Evolutionary conservation across 2,797 vertebrate genomes (phyloP).

Genomic region (Enteromius unitaeniatus): DNA sequence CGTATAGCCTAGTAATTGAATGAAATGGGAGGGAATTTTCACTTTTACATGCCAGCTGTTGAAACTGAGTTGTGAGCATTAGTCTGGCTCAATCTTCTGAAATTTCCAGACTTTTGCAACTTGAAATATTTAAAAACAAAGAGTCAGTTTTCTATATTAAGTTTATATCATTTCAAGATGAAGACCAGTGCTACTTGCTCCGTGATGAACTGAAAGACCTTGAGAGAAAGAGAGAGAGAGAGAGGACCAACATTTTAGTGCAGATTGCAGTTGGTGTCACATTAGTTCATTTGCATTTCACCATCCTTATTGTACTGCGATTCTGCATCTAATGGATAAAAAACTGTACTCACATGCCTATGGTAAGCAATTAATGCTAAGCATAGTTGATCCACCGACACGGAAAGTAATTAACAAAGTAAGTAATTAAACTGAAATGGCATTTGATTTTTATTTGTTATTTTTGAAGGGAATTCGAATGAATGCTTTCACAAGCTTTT

Average conservation of each 20-base stretch:
- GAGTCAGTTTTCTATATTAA: conserved; percentile 8
- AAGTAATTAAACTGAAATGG: conserved; percentile 51
- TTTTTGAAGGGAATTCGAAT: conserved; percentile 73
- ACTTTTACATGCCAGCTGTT: conserved; percentile 10
- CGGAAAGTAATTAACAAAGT: conserved; percentile 31
- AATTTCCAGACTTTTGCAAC: conserved; percentile 40
- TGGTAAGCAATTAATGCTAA: conserved; percentile 47
- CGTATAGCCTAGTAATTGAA: background rate
- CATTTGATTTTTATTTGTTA: conserved; percentile 69
- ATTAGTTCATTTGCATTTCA: conserved; percentile 1
- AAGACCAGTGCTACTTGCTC: background rate
- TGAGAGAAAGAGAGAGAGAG: background rate
- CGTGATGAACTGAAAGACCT: background rate
- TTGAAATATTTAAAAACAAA: conserved; percentile 5
- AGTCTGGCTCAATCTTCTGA: background rate
- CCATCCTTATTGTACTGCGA: conserved; percentile 2
- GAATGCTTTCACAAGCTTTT: conserved; percentile 72
- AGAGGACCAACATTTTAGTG: background rate
- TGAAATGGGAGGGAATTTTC: conserved; percentile 16
- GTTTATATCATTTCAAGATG: background rate
- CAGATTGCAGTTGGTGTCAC: background rate
- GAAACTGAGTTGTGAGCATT: background rate
- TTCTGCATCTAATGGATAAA: conserved; percentile 39
- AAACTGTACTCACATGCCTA: background rate
- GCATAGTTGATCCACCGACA: conserved; percentile 42